Conservation (phyloP, 1,140 invertebrate species). For the Atopsyche davidsoni region DNA sequence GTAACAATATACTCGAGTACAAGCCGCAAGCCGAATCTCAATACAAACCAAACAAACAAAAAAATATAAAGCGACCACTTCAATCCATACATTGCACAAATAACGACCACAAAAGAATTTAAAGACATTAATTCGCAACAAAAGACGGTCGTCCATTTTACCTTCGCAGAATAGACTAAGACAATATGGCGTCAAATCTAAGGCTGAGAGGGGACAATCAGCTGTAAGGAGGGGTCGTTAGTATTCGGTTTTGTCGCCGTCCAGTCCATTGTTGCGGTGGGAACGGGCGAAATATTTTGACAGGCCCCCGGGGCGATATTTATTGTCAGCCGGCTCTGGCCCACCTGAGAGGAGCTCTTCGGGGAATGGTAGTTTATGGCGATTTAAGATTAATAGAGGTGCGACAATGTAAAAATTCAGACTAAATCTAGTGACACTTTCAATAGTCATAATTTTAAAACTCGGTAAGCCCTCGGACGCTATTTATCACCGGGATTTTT, state of each 20-base stretch:
- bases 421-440: too few relatives aligned
- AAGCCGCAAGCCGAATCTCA: too few relatives aligned
- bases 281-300: constrained; percentile 29
- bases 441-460: too few relatives aligned
- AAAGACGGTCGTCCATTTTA: constrained; percentile 9
- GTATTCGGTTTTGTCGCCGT: constrained; percentile 24
- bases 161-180: constrained; percentile 12
- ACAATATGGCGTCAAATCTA: constrained; percentile 10
- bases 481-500: too few relatives aligned
- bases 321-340: constrained; percentile 22
- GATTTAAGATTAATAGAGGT: too few relatives aligned
- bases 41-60: too few relatives aligned
- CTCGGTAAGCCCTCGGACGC: too few relatives aligned
- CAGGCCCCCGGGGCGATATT: constrained; percentile 27
- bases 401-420: too few relatives aligned
- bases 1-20: too few relatives aligned
- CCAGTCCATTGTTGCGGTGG: constrained; percentile 22
- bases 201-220: constrained; percentile 15
- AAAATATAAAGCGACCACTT: too few relatives aligned
- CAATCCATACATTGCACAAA: too few relatives aligned
- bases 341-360: neutral
- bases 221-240: constrained; percentile 24
- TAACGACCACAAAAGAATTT: constrained; percentile 9
- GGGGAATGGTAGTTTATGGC: too few relatives aligned
- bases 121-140: constrained; percentile 11